These are phyloP conservation scores for Thaumatotibia leucotreta DNA, from an alignment of 1,140 invertebrate species.

Conservation along the genomic window DNA sequence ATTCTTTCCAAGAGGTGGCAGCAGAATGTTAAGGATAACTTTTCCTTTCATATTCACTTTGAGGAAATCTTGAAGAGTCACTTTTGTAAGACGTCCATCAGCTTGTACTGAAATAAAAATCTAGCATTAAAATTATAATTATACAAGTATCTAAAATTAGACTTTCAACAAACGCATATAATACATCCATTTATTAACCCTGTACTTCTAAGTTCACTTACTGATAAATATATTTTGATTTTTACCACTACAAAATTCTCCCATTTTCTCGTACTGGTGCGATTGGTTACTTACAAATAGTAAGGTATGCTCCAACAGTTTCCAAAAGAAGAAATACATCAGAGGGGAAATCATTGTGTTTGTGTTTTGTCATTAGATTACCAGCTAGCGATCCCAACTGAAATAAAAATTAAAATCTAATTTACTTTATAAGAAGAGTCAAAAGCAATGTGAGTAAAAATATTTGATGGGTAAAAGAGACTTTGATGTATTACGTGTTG, in stretches of 20 bases:
- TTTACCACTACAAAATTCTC: too few relatives aligned
- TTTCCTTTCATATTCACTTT: slow-evolving; percentile 16
- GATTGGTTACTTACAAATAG: slow-evolving; percentile 72
- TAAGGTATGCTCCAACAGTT: slow-evolving; percentile 78
- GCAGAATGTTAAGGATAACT: slow-evolving; percentile 14
- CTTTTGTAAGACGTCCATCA: neutral
- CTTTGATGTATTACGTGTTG: too few relatives aligned
- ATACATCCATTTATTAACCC: too few relatives aligned
- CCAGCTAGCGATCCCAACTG: slow-evolving; percentile 84
- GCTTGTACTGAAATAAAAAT: neutral
- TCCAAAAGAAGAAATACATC: slow-evolving; percentile 86
- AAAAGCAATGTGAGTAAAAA: neutral
- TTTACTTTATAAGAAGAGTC: neutral
- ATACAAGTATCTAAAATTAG: too few relatives aligned
- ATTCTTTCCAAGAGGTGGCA: slow-evolving; percentile 16
- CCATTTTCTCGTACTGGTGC: neutral
- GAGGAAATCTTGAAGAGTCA: slow-evolving; percentile 18
- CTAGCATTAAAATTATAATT: too few relatives aligned
- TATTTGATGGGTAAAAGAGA: too few relatives aligned
- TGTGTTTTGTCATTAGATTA: slow-evolving; percentile 87
- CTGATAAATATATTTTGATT: too few relatives aligned
- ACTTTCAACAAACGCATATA: too few relatives aligned
- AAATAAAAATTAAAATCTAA: slow-evolving; percentile 27
- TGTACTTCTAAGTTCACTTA: too few relatives aligned
- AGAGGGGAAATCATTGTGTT: slow-evolving; percentile 84